A percentile compares a stretch with the other conserved stretches of the same genome.
Conservation (phyloP, 1,140 invertebrate genomes). For the Papilio glaucus region DNA sequence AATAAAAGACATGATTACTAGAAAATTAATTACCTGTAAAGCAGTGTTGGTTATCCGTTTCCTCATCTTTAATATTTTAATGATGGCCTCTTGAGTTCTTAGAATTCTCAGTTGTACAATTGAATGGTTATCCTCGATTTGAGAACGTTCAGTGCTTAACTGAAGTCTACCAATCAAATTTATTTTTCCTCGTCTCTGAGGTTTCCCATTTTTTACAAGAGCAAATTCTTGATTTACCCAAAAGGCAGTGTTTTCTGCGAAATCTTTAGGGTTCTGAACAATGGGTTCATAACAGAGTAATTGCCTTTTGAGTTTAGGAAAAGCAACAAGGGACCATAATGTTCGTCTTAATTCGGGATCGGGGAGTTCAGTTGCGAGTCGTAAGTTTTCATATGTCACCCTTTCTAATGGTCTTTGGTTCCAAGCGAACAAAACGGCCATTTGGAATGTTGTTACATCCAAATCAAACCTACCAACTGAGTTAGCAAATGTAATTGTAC, state of each 20-base stretch:
- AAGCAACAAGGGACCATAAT: conserved; percentile 98
- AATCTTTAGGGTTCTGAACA: conserved; percentile 95
- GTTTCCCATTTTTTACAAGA: conserved; percentile 94
- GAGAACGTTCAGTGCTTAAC: conserved; percentile 96
- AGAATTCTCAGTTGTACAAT: conserved; percentile 98
- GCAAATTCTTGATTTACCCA: conserved; percentile 99
- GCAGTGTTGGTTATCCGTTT: conserved; percentile 97
- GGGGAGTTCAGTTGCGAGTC: conserved; percentile 97
- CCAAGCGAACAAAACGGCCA: conserved; percentile 99
- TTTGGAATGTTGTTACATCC: conserved; percentile 99
- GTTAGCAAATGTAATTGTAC: conserved; percentile 98
- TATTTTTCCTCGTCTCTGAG: conserved; percentile 96
- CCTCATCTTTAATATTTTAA: conserved; percentile 99
- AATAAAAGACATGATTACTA: conserved; percentile 12
- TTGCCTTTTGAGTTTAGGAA: conserved; percentile 97
- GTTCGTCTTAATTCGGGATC: conserved; percentile 97
- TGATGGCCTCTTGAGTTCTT: conserved; percentile 97
- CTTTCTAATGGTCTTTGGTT: conserved; percentile 96
- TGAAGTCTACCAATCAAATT: conserved; percentile 98
- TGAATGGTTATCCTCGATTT: conserved; percentile 98
- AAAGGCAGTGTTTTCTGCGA: conserved; percentile 95
- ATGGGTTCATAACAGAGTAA: conserved; percentile 92
- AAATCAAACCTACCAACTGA: conserved; percentile 97
- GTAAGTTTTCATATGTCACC: conserved; percentile 97
- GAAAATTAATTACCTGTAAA: conserved; percentile 86